These are phyloP conservation scores for Aphelenchoides fujianensis DNA, from an alignment of 1,140 invertebrate genomes.

Conservation along the genomic window DNA sequence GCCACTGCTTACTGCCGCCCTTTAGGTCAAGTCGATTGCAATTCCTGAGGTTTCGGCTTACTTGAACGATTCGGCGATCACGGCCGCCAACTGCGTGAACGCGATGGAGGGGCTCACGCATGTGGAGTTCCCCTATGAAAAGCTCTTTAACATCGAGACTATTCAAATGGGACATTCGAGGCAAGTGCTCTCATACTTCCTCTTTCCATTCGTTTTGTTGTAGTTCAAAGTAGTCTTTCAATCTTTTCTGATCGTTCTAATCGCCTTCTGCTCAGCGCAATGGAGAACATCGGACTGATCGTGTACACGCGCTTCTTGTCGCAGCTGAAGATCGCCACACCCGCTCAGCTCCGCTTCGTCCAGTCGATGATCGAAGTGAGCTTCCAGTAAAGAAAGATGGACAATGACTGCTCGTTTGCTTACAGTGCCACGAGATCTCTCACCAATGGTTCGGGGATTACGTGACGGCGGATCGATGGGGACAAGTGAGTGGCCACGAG, in stretches of 20 bases:
- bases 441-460: slow-evolving; percentile 17
- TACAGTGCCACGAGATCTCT: slow-evolving; percentile 18
- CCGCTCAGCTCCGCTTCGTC: background rate
- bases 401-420: too few species aligned
- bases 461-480: background rate
- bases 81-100: slow-evolving; percentile 9
- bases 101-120: slow-evolving; percentile 8
- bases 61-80: background rate
- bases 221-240: too few species aligned
- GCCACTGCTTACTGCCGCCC: background rate
- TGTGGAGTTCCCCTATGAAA: background rate
- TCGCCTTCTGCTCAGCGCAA: too few species aligned
- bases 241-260: too few species aligned
- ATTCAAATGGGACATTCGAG: slow-evolving; percentile 14
- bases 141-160: slow-evolving; percentile 18
- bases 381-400: too few species aligned
- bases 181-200: too few species aligned
- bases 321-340: slow-evolving; percentile 9
- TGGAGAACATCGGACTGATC: slow-evolving; percentile 19
- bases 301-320: slow-evolving; percentile 18
- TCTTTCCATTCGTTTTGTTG: too few species aligned
- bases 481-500: background rate
- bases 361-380: slow-evolving; percentile 9
- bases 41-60: background rate
- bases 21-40: slow-evolving; percentile 13